phyloP scores from a whole-genome alignment of 2,113 vertebrate species.

The Gymnorhina tibicen region DNA sequence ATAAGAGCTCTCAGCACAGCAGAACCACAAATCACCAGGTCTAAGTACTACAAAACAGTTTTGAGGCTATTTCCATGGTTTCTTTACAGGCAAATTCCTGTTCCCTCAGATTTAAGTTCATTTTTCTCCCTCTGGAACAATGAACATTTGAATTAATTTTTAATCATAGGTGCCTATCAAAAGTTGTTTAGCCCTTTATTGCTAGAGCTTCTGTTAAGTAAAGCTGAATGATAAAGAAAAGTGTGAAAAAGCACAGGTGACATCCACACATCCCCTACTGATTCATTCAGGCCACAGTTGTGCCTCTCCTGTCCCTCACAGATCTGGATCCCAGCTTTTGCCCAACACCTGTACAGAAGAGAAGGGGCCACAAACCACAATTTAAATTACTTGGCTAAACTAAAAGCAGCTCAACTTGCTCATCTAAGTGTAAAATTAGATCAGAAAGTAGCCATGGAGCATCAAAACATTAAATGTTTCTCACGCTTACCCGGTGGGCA shows the following conservation, averaged over 20 bases:
- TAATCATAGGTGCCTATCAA: neutral
- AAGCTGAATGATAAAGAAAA: neutral
- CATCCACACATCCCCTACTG: neutral
- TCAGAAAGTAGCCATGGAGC: neutral
- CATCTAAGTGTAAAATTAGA: neutral
- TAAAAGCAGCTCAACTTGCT: neutral
- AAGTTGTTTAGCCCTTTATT: neutral
- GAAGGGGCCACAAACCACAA: neutral
- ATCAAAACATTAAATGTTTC: neutral
- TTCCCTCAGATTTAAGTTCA: neutral
- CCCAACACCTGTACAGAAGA: neutral
- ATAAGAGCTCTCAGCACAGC: neutral
- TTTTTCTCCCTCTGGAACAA: neutral
- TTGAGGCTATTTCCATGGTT: neutral
- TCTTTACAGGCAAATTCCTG: neutral
- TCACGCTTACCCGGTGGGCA: neutral
- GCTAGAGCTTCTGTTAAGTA: neutral
- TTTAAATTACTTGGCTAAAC: neutral
- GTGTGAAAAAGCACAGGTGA: neutral
- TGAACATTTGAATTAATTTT: neutral
- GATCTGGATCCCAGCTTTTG: neutral
- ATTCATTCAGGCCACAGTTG: neutral
- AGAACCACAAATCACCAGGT: slow-evolving; percentile 18
- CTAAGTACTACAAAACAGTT: neutral
- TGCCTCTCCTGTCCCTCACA: neutral